Evolutionary conservation across 2,113 vertebrate species (phyloP).

Genomic region (Sebastes fasciatus): DNA sequence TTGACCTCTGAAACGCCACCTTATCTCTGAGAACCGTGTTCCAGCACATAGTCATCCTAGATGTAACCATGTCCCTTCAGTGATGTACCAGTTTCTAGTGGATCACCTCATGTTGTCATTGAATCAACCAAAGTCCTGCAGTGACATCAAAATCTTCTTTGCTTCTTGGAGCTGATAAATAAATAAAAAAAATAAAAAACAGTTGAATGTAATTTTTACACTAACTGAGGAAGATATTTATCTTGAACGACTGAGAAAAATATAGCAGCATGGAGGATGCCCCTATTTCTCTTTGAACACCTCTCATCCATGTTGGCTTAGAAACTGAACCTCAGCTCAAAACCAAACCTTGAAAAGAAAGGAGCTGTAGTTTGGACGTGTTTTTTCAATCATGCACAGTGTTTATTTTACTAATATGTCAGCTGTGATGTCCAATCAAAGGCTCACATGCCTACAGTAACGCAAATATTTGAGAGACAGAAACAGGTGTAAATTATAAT

Average conservation of each 20-base stretch:
- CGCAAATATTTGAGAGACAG: no score
- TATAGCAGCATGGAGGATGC: not conserved
- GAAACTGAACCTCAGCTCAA: not conserved
- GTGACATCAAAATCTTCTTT: not conserved
- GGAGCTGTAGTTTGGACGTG: not conserved
- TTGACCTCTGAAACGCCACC: constrained; percentile 11
- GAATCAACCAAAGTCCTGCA: not conserved
- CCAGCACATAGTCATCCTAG: not conserved
- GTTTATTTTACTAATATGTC: not conserved
- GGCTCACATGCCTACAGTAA: not conserved
- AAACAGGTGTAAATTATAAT: no score
- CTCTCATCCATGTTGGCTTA: not conserved
- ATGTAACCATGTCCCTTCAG: not conserved
- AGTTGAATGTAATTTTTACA: not conserved
- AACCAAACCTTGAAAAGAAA: not conserved
- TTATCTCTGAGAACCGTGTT: constrained; percentile 13
- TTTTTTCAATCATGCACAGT: not conserved
- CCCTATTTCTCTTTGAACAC: not conserved
- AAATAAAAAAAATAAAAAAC: not conserved
- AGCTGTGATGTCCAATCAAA: not conserved
- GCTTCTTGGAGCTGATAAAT: not conserved
- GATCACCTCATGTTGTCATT: not conserved
- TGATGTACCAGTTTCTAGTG: not conserved
- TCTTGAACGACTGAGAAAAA: not conserved
- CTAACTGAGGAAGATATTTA: not conserved